Evolutionary conservation across 2,888 invertebrate genomes (phyloP).

Genomic region (Rhyacophila evoluta): DNA sequence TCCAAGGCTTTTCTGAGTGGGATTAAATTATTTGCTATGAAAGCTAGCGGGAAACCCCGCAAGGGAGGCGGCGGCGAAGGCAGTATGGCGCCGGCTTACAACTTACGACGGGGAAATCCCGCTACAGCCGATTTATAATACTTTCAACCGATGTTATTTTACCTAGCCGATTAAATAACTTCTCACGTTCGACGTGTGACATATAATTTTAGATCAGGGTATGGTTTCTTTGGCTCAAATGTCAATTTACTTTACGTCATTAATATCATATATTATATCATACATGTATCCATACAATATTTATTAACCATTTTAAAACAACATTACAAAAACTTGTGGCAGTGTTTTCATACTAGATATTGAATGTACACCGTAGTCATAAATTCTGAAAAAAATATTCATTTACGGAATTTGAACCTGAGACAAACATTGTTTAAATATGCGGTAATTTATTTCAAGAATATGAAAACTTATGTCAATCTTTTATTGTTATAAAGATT

Average conservation of each 20-base stretch:
- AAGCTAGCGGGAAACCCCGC: constrained; percentile 28
- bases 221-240: not conserved
- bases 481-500: too few relatives aligned
- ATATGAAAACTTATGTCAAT: too few relatives aligned
- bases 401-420: too few relatives aligned
- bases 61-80: not conserved
- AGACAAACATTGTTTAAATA: too few relatives aligned
- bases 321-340: too few relatives aligned
- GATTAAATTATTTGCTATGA: constrained; percentile 32
- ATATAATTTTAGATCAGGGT: not conserved
- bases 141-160: constrained; percentile 10
- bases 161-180: constrained; percentile 13
- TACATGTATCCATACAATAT: too few relatives aligned
- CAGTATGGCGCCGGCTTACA: not conserved
- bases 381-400: too few relatives aligned
- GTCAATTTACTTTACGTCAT: not conserved
- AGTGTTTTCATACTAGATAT: too few relatives aligned
- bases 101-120: constrained; percentile 1
- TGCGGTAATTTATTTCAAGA: too few relatives aligned
- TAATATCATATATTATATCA: too few relatives aligned
- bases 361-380: too few relatives aligned
- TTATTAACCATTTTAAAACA: too few relatives aligned
- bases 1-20: constrained; percentile 11
- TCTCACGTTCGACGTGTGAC: not conserved
- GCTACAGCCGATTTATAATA: constrained; percentile 10